Evolutionary conservation across 2,888 invertebrate genomes (phyloP).

Genomic region (Amblyteles armatorius): DNA sequence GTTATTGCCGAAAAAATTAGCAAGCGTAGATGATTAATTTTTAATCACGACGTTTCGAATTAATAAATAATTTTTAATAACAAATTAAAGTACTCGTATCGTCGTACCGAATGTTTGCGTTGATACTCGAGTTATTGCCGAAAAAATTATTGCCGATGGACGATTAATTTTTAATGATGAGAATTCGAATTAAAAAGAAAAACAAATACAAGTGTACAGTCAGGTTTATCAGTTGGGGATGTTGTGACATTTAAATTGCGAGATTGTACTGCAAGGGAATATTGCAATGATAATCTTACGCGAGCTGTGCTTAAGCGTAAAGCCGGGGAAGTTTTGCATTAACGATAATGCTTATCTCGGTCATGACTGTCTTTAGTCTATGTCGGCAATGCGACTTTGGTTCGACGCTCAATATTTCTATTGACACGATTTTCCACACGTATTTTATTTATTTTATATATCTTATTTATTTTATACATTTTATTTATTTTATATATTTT

Average conservation of each 20-base stretch:
- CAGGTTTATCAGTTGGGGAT: neutral
- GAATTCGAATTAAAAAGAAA: conserved; percentile 22
- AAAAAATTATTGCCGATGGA: too few relatives aligned
- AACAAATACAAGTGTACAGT: neutral
- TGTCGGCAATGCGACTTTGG: neutral
- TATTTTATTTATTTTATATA: neutral
- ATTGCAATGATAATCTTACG: neutral
- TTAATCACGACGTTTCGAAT: conserved; percentile 16
- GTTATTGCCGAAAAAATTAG: conserved; percentile 1
- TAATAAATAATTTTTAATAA: neutral
- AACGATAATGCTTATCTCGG: conserved; percentile 3
- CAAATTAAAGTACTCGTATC: neutral
- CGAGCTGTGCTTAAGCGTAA: neutral
- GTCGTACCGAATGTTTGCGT: conserved; percentile 24
- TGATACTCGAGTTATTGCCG: conserved; percentile 18
- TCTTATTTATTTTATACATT: too few relatives aligned
- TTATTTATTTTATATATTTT: too few relatives aligned
- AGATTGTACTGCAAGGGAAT: neutral
- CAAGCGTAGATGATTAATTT: too few relatives aligned
- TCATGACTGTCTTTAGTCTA: neutral
- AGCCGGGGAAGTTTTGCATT: neutral
- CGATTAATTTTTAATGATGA: neutral
- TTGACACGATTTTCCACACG: neutral
- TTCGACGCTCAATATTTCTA: neutral
- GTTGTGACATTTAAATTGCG: neutral